Base-by-base conservation (phyloP, 2,113 vertebrate species). In the Butorides virescens region DNA sequence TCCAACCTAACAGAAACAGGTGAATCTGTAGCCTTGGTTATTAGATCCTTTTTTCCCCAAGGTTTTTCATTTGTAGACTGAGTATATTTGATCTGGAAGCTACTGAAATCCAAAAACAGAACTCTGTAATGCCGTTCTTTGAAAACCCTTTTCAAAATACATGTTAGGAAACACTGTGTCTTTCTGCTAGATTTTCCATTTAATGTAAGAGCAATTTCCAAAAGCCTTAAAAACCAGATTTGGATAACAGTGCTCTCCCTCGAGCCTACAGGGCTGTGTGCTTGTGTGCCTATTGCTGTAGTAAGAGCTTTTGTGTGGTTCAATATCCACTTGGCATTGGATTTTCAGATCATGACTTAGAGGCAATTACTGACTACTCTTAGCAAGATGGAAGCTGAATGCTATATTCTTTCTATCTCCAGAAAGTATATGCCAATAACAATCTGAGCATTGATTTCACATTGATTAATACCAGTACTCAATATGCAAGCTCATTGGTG, bases 321-420 rank as follows among this genome's bases (percentile, higher is more conserved):
- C 92, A 70, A 86, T 95, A 95, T 58, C 73, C 91, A 86, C 66
- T 95, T 90, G 93, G 59, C 62, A 90, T 0, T 73, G 77, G 81
- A 90, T 88, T 90, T 95, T 90, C 77, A 70, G 66, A 92, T 85
- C 71, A 73, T 71, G 77, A 93, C 63, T 93, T 85, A 82, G 46
- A 90, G 30, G 84, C 42, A 95, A 90, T 95, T 96, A 90, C 70
- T 79, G 18, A 70, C 56, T 72, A 37, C 61, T 73, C 32, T 46
- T 42, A 91, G 77, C 25, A 85, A 91, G 49, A 4, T 82, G 56
- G 58, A 94, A 92, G 50, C 42, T 83, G 87, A 90, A 79, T 80
- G 37, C 84, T 86, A 19, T 83, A 67, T 47, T 91, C 18, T 6
- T 58, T 85, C 50, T 87, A 26, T 19, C 59, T 71, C 50, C 71